Percentiles rank a stretch among this genome's conserved stretches.
phyloP scores from a whole-genome alignment of 1,140 invertebrate species.

The Drosophila sulfurigaster region DNA sequence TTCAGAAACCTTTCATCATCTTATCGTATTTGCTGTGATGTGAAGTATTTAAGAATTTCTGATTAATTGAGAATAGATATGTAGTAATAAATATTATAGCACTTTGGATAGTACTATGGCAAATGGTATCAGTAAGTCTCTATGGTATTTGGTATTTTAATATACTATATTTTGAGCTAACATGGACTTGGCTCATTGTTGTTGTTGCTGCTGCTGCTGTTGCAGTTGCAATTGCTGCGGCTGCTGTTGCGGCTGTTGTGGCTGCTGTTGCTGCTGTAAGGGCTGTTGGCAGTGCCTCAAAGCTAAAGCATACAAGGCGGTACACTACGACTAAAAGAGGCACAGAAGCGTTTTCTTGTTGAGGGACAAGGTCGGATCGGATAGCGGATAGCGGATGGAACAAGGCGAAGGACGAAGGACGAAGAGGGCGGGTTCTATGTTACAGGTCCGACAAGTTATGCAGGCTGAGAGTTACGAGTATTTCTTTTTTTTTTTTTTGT shows the following conservation, averaged over 20 bases:
- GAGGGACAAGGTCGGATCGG: not conserved
- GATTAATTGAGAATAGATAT: constrained; percentile 35
- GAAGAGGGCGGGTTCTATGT: constrained; percentile 2
- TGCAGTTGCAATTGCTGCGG: constrained; percentile 29
- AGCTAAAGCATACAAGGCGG: constrained; percentile 40
- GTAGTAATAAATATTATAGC: constrained; percentile 6
- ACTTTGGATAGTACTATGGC: constrained; percentile 36
- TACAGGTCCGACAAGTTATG: constrained; percentile 25
- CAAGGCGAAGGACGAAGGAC: too few relatives aligned
- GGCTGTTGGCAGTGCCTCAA: constrained; percentile 50
- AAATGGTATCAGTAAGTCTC: constrained; percentile 44
- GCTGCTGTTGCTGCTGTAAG: constrained; percentile 39
- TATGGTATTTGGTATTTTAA: not conserved
- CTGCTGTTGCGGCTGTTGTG: constrained; percentile 39
- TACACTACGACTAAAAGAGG: constrained; percentile 15
- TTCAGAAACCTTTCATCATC: constrained; percentile 81
- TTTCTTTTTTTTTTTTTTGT: not conserved
- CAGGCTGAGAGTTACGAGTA: constrained; percentile 29
- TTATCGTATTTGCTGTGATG: constrained; percentile 67
- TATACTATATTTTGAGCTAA: constrained; percentile 26
- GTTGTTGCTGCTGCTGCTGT: constrained; percentile 43
- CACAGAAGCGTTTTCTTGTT: constrained; percentile 32
- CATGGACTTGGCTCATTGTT: constrained; percentile 63
- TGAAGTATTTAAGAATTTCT: constrained; percentile 77
- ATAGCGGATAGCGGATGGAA: not conserved